Base-by-base conservation (phyloP, 1,140 invertebrate species). In the Manduca sexta region DNA sequence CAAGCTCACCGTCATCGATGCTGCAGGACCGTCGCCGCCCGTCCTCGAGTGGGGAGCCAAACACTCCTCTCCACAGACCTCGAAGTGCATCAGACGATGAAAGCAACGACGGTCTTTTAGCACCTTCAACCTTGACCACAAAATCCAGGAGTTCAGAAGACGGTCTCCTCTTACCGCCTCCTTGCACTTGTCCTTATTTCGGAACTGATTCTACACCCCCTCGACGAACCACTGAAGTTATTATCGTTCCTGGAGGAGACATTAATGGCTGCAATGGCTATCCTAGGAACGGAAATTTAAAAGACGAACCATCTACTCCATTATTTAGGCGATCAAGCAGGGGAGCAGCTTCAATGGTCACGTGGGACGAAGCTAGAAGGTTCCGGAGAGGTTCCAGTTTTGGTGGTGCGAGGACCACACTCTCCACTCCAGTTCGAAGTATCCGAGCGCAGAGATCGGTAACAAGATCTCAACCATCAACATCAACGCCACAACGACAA, bases 161-260 rank as follows among this genome's bases (percentile, higher is more conserved):
- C 37, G 86, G 88, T 39, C 61, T 91, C 16, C 76, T 89, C 7
- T 61, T 93, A 18, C 91, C 92, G 1, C 91, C 92, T 1, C 91
- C 92, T 0, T 94, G 92, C 70, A 93, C 92, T 0, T 93, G 93
- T 63, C 92, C 93, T 0, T 93, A 93, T 60, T 94, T 94, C 61
- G 92, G 92, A 0, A 88, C 91, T 51, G 86, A 88, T 45, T 88
- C 69, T 41, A 78, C 87, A 14, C 81, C 85, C 15, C 81, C 84
- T 0, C 66, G 80, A 56, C 52, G 74, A 26, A 74, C 73, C 3
- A 81, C 81, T 13, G 81, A 84, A 63, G 77, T 84, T 0, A 78
- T 84, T 11, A 84, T 84, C 11, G 79, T 84, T 2, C 71, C 81
- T 29, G 81, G 77, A 8, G 77, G 74, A 1, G 77, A 81, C 16